Base-by-base conservation (phyloP, 2,113 vertebrate species). In the Lynx canadensis region DNA sequence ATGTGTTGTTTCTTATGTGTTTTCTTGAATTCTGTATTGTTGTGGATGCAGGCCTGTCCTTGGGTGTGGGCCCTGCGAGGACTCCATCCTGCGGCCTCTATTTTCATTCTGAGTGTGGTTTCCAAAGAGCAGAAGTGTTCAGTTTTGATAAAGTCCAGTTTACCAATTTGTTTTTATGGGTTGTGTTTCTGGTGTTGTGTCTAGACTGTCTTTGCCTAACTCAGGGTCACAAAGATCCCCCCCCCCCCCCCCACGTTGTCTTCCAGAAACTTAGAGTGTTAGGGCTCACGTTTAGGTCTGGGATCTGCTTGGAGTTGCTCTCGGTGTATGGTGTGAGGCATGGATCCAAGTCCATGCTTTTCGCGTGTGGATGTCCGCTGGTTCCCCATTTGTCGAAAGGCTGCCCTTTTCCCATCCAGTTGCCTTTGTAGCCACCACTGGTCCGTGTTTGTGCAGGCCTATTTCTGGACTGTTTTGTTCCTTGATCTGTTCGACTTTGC, bases 291-390 rank as follows among this genome's bases (percentile, higher is more conserved):
- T 50, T 36, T 27, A 31, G 76, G 45, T 16, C 41, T 27, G 36
- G 14, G 33, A 19, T 8, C n/a, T 33, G 6, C 52, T 33, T 5
- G 23, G 36, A 73, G 74, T 27, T 33, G 33, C 13, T 80, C 33
- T 18, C 45, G 13, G 12, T 3, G 3, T 1, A 4, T 21, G 7
- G 38, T 18, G 4, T 5, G 21, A 36, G 80, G 45, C 12, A 7
- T 5, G 16, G 25, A 31, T 29, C 38, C 50, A 0, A 7, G n/a
- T 27, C 18, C 9, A 0, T 8, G 38, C 9, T 21, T 89, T 73
- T 66, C 48, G n/a, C 13, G 50, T 7, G 14, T 33, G 31, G 29
- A 5, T 3, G 15, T 14, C 36, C 3, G 0, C 0, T 7, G 29
- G 55, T 38, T 38, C 29, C 69, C 18, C 12, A 9, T 2, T 7